Evolutionary conservation across 2,797 vertebrate species (phyloP).

Genomic region (Smutsia gigantea): DNA sequence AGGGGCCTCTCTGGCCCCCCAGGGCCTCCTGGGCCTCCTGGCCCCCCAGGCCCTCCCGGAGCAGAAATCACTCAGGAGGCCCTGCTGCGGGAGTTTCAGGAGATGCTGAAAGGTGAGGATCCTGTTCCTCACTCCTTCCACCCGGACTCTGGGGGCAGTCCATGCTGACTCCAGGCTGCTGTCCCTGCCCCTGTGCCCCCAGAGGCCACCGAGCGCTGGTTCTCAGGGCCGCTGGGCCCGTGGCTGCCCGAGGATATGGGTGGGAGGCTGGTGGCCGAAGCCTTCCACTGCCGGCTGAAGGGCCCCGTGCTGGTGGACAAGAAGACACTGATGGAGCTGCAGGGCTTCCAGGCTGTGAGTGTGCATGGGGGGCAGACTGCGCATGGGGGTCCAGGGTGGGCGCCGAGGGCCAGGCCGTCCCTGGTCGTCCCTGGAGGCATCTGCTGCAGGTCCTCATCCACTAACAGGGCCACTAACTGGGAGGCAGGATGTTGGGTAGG

Average conservation of each 20-base stretch:
- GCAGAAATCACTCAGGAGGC: slow-evolving; percentile 93
- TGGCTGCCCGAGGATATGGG: slow-evolving; percentile 84
- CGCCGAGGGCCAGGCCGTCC: not conserved
- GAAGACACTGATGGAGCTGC: slow-evolving; percentile 95
- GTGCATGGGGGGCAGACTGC: rapidly evolving
- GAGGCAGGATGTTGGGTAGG: not conserved
- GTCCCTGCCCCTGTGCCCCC: not conserved
- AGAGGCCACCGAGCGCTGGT: slow-evolving; percentile 93
- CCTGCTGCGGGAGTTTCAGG: slow-evolving; percentile 94
- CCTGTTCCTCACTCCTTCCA: rapidly evolving
- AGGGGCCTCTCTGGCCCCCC: slow-evolving; percentile 94
- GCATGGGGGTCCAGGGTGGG: too few relatives aligned
- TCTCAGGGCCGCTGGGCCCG: slow-evolving; percentile 83
- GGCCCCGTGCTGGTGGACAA: slow-evolving; percentile 93
- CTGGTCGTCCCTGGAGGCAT: not conserved
- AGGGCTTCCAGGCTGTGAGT: slow-evolving; percentile 96
- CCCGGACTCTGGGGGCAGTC: not conserved
- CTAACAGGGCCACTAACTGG: not conserved
- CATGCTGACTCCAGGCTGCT: too few relatives aligned
- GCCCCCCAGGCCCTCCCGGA: slow-evolving; percentile 92
- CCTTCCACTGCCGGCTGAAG: slow-evolving; percentile 95
- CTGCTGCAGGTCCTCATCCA: rapidly evolving
- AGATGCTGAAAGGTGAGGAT: slow-evolving; percentile 94
- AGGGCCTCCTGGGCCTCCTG: slow-evolving; percentile 93
- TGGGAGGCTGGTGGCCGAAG: slow-evolving; percentile 90